Percentiles rank a stretch among this genome's conserved stretches.
phyloP scores from a whole-genome alignment of 2,888 invertebrate genomes.

The Ormyrus pomaceus region DNA sequence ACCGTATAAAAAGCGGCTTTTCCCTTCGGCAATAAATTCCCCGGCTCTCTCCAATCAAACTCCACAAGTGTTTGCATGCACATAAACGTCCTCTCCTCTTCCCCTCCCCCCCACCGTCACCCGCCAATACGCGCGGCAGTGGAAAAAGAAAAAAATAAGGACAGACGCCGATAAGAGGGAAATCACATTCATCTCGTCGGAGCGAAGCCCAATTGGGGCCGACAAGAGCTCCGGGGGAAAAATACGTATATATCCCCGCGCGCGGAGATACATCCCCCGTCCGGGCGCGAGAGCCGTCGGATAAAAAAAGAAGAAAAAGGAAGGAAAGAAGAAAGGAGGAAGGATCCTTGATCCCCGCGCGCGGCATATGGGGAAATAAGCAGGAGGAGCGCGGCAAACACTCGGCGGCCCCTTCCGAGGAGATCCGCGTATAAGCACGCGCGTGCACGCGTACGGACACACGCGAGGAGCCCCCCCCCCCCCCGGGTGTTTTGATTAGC shows the following conservation, averaged over 20 bases:
- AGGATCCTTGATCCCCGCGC: not conserved
- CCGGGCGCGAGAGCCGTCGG: no score
- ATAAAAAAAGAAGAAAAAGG: not conserved
- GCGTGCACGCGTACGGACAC: no score
- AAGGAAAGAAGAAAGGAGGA: not conserved
- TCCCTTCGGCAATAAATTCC: conserved; percentile 26
- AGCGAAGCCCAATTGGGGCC: not conserved
- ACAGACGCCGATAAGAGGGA: not conserved
- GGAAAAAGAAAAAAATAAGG: not conserved
- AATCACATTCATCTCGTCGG: conserved; percentile 1
- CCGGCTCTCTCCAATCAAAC: conserved; percentile 33
- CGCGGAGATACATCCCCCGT: no score
- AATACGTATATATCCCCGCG: not conserved
- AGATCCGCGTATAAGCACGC: no score
- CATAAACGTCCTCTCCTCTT: not conserved
- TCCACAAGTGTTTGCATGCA: conserved; percentile 49
- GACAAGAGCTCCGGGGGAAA: not conserved
- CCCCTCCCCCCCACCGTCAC: not conserved
- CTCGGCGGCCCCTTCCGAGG: not conserved
- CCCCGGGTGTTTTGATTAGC: conserved; percentile 38
- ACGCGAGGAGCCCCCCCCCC: not conserved
- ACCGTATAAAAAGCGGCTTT: not conserved
- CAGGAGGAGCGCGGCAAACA: conserved; percentile 4
- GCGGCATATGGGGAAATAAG: not conserved
- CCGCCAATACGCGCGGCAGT: no score